Percentiles rank a stretch among this genome's conserved stretches.
These are phyloP conservation scores for Calidris pygmaea DNA, from an alignment of 2,113 vertebrate species.

Conservation along the genomic window DNA sequence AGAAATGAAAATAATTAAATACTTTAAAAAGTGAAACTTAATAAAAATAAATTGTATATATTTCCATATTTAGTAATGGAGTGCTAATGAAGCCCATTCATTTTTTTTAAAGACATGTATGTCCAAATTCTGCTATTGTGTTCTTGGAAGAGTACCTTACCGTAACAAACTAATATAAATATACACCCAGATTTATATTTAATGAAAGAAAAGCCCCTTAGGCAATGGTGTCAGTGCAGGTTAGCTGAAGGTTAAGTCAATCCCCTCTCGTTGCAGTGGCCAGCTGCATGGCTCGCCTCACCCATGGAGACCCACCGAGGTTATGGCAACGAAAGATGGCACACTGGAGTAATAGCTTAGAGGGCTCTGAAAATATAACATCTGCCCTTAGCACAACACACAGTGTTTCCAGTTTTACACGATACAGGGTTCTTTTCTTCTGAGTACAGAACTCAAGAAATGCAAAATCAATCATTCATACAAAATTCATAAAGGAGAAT, in stretches of 20 bases:
- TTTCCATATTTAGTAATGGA: neutral
- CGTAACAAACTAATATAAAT: slow-evolving; percentile 30
- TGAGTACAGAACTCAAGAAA: neutral
- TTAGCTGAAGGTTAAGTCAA: slow-evolving; percentile 20
- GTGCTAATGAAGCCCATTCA: neutral
- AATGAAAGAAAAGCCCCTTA: neutral
- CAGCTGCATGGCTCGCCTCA: neutral
- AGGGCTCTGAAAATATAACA: slow-evolving; percentile 1
- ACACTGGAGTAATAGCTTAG: neutral
- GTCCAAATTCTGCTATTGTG: neutral
- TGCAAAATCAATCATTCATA: neutral
- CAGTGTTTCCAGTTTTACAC: neutral
- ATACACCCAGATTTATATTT: neutral
- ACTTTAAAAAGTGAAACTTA: neutral
- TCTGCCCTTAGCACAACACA: neutral
- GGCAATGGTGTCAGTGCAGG: neutral
- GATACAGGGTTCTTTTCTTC: neutral
- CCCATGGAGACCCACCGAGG: neutral
- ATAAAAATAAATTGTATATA: neutral
- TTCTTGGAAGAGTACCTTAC: slow-evolving; percentile 21
- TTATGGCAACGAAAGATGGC: neutral
- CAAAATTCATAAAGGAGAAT: neutral
- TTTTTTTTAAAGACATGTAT: slow-evolving; percentile 5
- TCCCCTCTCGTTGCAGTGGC: neutral
- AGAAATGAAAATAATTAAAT: neutral